phyloP scores from a whole-genome alignment of 1,140 invertebrate genomes.

The Hyles euphorbiae region DNA sequence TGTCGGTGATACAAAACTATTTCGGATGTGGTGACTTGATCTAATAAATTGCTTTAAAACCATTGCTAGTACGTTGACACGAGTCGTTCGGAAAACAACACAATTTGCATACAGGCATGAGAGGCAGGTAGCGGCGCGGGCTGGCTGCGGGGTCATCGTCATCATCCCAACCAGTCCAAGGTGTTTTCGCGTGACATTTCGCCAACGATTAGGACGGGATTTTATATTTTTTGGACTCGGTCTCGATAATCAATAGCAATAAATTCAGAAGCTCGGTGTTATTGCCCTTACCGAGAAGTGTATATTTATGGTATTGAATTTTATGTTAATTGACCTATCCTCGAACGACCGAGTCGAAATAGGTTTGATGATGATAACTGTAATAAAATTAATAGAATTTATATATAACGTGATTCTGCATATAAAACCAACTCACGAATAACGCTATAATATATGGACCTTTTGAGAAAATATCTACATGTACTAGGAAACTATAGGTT shows the following conservation, averaged over 20 bases:
- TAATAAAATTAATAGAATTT: constrained; percentile 3
- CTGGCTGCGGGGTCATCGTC: constrained; percentile 54
- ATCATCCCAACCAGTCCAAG: constrained; percentile 51
- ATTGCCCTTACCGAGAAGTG: constrained; percentile 13
- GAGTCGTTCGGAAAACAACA: constrained; percentile 50
- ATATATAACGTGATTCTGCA: background rate
- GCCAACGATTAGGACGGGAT: constrained; percentile 45
- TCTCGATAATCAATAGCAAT: constrained; percentile 12
- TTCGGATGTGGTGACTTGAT: constrained; percentile 27
- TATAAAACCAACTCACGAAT: too few relatives aligned
- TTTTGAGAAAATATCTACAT: constrained; percentile 3
- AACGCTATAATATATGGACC: background rate
- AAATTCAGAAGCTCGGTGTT: constrained; percentile 14
- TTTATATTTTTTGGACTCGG: constrained; percentile 23
- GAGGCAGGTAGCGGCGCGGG: constrained; percentile 49
- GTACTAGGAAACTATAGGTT: constrained; percentile 17
- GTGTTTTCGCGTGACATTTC: constrained; percentile 55
- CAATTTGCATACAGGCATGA: constrained; percentile 65
- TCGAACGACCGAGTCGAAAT: background rate
- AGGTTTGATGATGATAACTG: constrained; percentile 3
- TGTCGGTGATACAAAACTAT: background rate
- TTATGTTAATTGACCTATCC: constrained; percentile 4
- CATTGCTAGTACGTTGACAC: constrained; percentile 55
- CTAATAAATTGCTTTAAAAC: constrained; percentile 43
- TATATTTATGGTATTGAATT: constrained; percentile 1